Conservation (phyloP, 2,113 vertebrate genomes). For the Astur gentilis region DNA sequence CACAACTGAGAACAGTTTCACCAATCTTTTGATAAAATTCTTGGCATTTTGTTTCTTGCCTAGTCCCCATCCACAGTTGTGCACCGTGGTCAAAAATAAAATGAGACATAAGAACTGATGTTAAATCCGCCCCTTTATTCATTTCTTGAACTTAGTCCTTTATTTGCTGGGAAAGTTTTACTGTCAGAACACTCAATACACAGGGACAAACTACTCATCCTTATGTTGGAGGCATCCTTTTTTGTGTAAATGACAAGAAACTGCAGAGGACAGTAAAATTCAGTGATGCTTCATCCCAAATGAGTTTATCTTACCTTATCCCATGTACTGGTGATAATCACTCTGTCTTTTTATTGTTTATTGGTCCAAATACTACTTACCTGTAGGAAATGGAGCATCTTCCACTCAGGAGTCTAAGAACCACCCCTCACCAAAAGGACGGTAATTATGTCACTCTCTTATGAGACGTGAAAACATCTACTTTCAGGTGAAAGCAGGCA, state of each 20-base stretch:
- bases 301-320: background rate
- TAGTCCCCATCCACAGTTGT: background rate
- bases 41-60: background rate
- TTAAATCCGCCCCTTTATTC: fast-evolving
- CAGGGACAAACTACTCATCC: background rate
- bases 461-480: background rate
- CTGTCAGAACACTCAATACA: background rate
- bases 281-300: background rate
- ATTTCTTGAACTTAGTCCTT: background rate
- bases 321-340: background rate
- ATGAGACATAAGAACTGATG: background rate
- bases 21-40: background rate
- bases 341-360: background rate
- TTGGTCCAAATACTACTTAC: background rate
- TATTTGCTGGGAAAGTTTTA: background rate
- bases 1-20: background rate
- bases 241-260: background rate
- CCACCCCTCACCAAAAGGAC: background rate
- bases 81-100: background rate
- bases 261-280: background rate
- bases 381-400: background rate
- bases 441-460: background rate
- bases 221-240: background rate
- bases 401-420: background rate
- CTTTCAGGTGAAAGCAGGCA: background rate